Percentiles rank a stretch among this genome's conserved stretches.
These are phyloP conservation scores for Pheosia tremula DNA, from an alignment of 2,888 invertebrate genomes.

Conservation along the genomic window DNA sequence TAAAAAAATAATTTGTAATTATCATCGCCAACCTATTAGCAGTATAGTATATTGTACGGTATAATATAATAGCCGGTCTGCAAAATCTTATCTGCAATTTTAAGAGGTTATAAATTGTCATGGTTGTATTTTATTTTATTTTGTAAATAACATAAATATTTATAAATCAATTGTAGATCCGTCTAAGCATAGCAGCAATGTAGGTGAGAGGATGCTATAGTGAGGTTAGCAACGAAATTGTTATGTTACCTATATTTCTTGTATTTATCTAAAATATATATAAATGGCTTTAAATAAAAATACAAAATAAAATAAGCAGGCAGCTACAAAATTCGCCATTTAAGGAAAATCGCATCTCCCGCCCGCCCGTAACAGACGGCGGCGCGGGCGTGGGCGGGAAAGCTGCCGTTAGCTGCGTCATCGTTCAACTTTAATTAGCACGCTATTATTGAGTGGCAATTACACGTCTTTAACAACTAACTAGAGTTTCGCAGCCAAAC, in stretches of 20 bases:
- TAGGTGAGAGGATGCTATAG: no score
- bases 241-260: no score
- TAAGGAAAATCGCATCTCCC: constrained; percentile 11
- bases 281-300: no score
- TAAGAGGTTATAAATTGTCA: no score
- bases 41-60: constrained; percentile 7
- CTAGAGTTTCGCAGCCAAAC: constrained; percentile 20
- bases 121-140: neutral
- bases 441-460: constrained; percentile 17
- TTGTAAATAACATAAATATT: constrained; percentile 5
- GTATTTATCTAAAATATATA: no score
- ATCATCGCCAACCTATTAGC: constrained; percentile 9
- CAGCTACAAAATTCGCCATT: constrained; percentile 7
- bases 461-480: constrained; percentile 12
- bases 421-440: constrained; percentile 15
- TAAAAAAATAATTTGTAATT: neutral
- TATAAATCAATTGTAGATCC: no score
- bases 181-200: no score
- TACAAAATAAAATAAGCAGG: neutral
- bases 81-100: no score
- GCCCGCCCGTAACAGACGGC: constrained; percentile 5
- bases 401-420: neutral
- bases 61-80: no score
- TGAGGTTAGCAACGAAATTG: no score
- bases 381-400: neutral